phyloP scores from a whole-genome alignment of 2,113 vertebrate genomes.

The Kryptolebias marmoratus region DNA sequence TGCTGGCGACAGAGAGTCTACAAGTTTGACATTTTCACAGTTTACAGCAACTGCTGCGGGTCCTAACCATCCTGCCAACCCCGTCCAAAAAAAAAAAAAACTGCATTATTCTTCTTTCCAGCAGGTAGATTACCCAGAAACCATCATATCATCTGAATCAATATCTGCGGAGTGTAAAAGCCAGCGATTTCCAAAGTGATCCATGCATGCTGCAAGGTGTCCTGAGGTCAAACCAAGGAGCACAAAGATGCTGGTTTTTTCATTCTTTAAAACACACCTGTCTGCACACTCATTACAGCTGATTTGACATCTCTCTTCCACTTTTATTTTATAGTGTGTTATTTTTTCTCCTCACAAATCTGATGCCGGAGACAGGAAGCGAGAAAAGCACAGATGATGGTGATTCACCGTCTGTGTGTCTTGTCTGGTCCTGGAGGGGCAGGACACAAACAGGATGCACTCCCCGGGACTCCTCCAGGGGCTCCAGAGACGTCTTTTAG shows the following conservation, averaged over 20 bases:
- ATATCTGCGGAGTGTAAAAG: background rate
- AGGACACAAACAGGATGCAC: slow-evolving; percentile 74
- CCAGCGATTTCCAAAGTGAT: background rate
- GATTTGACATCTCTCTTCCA: too few relatives aligned
- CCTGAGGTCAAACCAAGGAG: background rate
- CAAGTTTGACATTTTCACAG: slow-evolving; percentile 88
- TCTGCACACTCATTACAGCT: too few relatives aligned
- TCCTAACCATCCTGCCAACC: slow-evolving; percentile 74
- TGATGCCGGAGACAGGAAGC: slow-evolving; percentile 19
- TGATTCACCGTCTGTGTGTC: slow-evolving; percentile 5
- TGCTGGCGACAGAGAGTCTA: slow-evolving; percentile 85
- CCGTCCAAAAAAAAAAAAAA: background rate
- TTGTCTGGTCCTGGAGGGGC: slow-evolving; percentile 29
- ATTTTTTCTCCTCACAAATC: background rate
- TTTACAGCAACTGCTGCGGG: slow-evolving; percentile 85
- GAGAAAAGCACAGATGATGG: background rate
- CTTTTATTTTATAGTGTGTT: too few relatives aligned
- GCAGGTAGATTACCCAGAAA: slow-evolving; percentile 42
- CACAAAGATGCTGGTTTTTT: too few relatives aligned
- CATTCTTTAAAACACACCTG: too few relatives aligned
- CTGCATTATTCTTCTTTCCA: too few relatives aligned
- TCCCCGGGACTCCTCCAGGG: slow-evolving; percentile 62
- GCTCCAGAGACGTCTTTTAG: background rate
- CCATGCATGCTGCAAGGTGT: background rate
- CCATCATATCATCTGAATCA: background rate